Percentiles rank a stretch among this genome's conserved stretches.
Conservation (phyloP, 2,797 vertebrate species). For the Argya squamiceps region DNA sequence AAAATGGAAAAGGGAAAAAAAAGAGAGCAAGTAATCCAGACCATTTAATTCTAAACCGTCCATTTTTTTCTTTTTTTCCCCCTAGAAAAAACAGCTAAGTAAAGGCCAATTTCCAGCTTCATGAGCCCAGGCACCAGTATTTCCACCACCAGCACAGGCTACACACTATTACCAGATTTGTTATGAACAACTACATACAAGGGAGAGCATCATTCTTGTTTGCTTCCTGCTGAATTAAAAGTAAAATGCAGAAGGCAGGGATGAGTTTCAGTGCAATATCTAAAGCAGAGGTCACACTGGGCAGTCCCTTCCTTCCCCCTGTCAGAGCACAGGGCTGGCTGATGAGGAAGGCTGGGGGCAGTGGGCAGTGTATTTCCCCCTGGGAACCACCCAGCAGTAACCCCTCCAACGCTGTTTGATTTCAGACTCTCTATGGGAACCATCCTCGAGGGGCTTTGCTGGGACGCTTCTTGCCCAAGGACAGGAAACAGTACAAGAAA, state of each 20-base stretch:
- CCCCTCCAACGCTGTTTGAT: neutral
- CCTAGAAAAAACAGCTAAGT: neutral
- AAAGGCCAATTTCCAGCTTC: neutral
- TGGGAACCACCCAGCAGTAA: neutral
- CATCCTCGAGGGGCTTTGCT: conserved; percentile 46
- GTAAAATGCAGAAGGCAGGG: neutral
- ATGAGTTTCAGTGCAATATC: neutral
- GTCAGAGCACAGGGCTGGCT: neutral
- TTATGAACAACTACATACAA: neutral
- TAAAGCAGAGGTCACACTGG: neutral
- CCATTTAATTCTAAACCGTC: neutral
- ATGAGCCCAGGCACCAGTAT: neutral
- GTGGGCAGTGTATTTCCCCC: accelerated
- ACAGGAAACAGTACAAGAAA: conserved; percentile 72
- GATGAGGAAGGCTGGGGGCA: neutral
- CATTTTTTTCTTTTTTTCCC: accelerated
- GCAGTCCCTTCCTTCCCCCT: neutral
- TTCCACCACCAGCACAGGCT: neutral
- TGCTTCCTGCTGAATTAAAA: neutral
- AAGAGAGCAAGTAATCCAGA: neutral
- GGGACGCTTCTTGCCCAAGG: conserved; percentile 59
- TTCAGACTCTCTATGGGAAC: conserved; percentile 53
- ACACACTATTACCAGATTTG: neutral
- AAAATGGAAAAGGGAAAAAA: neutral
- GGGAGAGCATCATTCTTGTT: neutral